phyloP scores from a whole-genome alignment of 1,140 invertebrate genomes.

The Eulimnadia texana region DNA sequence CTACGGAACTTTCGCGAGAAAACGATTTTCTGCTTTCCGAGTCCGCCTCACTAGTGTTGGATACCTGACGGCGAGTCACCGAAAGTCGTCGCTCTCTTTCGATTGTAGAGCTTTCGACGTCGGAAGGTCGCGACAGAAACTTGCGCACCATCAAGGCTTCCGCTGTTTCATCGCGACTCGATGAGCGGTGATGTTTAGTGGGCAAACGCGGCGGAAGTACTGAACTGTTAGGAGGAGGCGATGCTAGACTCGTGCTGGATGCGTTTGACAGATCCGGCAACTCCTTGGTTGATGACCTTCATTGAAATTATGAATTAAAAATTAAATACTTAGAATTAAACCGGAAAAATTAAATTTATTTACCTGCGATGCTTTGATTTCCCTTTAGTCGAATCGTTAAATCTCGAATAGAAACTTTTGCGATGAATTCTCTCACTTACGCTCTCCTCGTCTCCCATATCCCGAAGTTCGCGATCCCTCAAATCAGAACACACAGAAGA shows the following conservation, averaged over 20 bases:
- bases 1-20: conserved; percentile 9
- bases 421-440: conserved; percentile 69
- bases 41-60: not conserved
- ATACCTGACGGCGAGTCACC: not conserved
- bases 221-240: not conserved
- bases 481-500: conserved; percentile 50
- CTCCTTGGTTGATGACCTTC: not conserved
- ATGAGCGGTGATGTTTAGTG: not conserved
- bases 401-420: conserved; percentile 74
- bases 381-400: conserved; percentile 38
- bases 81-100: conserved; percentile 5
- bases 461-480: conserved; percentile 20
- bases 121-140: not conserved
- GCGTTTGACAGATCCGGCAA: not conserved
- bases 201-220: not conserved
- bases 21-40: not conserved
- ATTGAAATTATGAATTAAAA: no score
- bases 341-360: no score
- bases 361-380: conserved; percentile 7
- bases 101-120: not conserved
- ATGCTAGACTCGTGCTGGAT: not conserved
- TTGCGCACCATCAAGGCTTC: conserved; percentile 8
- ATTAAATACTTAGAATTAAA: no score
- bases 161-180: conserved; percentile 8
- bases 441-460: conserved; percentile 43